Evolutionary conservation across 92 coral and sea anemone genomes (phyloP), one percentile per base, ranked within the genome.

Genomic region (Heliopora coerulea): DNA sequence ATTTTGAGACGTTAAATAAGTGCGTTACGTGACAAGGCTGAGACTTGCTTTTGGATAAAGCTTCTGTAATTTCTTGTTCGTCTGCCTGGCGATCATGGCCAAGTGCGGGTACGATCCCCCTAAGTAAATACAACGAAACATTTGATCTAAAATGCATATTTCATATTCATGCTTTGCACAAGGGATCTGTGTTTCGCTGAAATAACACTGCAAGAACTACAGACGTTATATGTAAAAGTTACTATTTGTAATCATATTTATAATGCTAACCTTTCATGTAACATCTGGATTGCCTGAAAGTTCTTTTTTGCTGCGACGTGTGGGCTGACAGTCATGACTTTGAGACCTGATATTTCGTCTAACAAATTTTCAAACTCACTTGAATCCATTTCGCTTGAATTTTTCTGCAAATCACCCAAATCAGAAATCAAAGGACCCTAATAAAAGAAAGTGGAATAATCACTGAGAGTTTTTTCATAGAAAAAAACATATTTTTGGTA

Each of bases 301-400:
- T 37, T 21, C 2, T 21, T 23, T 24, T 56, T 41, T n/a, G 79
- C 76, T 31, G 80, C 79, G 6, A 76, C 74, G 7, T 68, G 83
- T n/a, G 87, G 87, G 49, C 87, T 83, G 78, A 83, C 59, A 15
- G 83, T 83, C 79, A 78, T 83, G 59, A 83, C 34, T 50, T 83
- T 83, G 21, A 78, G 54, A 34, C 75, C 34, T 14, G 42, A 60
- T 62, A 78, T 77, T 31, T 54, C 68, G n/a, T 68, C 65, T 24
- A 83, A 72, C 8, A 83, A 54, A 39, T 52, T 29, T 44, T 50
- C 79, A 69, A 83, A 83, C 39, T 78, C 87, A 14, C 62, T 49
- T 31, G 35, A 10, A 18, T 54, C 28, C 59, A 83, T 62, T 14
- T 83, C 79, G 20, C 41, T 82, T 0, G 64, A 67, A 56, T 68